phyloP scores from a whole-genome alignment of 64 coral and sea anemone genomes.

The Montipora capricornis region DNA sequence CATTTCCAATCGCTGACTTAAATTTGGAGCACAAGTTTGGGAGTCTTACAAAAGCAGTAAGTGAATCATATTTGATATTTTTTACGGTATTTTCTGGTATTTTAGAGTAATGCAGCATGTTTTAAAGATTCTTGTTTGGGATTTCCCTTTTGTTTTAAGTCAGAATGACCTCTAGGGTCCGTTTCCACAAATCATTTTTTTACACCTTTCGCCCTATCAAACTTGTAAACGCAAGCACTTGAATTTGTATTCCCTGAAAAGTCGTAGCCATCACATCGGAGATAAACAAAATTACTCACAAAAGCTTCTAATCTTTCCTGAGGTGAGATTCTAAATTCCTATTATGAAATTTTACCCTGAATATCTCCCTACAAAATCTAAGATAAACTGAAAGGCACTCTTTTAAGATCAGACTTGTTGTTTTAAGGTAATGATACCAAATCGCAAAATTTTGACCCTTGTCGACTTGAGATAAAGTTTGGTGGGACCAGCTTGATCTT shows the following conservation, averaged over 20 bases:
- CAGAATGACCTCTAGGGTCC: constrained; percentile 23
- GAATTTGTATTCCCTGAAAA: constrained; percentile 16
- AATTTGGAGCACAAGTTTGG: not conserved
- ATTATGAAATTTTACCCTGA: constrained; percentile 96
- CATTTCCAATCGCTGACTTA: not conserved
- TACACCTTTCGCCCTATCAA: constrained; percentile 44
- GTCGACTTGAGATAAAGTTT: not conserved
- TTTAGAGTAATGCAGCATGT: not conserved
- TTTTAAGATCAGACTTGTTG: constrained; percentile 34
- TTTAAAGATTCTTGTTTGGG: not conserved
- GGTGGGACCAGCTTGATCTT: not conserved
- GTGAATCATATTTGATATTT: not conserved
- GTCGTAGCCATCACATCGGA: constrained; percentile 54
- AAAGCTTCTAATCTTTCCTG: constrained; percentile 80
- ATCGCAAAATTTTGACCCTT: not conserved
- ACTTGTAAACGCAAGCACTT: constrained; percentile 67
- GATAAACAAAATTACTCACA: constrained; percentile 63
- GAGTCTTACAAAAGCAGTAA: not conserved
- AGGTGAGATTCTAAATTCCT: constrained; percentile 80
- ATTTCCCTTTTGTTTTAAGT: not conserved
- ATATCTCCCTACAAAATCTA: constrained; percentile 84
- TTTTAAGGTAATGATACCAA: constrained; percentile 58
- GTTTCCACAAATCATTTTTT: constrained; percentile 39
- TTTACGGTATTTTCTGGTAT: not conserved
- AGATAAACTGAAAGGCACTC: constrained; percentile 79